Conservation (phyloP, 1,140 invertebrate species). For the Brachionus angularis region DNA sequence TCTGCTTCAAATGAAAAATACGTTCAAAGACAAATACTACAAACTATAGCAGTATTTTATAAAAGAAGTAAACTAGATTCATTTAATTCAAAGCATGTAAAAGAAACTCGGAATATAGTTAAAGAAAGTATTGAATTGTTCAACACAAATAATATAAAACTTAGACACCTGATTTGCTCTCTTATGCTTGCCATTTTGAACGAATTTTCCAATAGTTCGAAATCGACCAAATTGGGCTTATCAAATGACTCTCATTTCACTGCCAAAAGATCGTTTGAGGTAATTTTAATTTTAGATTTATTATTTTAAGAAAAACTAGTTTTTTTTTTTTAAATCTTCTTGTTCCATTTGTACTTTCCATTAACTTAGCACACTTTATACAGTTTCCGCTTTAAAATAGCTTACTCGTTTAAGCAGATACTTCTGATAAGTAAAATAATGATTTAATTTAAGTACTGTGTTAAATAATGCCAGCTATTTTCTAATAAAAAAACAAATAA, state of each 20-base stretch:
- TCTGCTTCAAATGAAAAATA: not conserved
- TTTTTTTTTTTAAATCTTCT: not conserved
- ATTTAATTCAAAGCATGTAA: not conserved
- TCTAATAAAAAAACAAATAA: too few species aligned
- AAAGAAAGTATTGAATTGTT: slow-evolving; percentile 4
- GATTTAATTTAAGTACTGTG: too few species aligned
- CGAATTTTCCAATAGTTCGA: slow-evolving; percentile 32
- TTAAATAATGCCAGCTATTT: too few species aligned
- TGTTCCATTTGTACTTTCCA: too few species aligned
- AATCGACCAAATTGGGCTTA: slow-evolving; percentile 24
- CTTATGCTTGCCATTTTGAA: not conserved
- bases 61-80: slow-evolving; percentile 25
- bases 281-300: not conserved
- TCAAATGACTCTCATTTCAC: slow-evolving; percentile 33
- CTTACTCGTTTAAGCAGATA: too few species aligned
- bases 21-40: slow-evolving; percentile 33
- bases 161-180: slow-evolving; percentile 17
- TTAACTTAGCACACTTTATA: too few species aligned
- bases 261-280: slow-evolving; percentile 37
- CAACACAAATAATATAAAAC: not conserved
- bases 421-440: too few species aligned
- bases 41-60: slow-evolving; percentile 37
- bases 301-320: too few species aligned
- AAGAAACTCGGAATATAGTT: not conserved
- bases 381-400: not conserved